Evolutionary conservation across 2,797 vertebrate genomes (phyloP).

Genomic region (Cossypha polioptera): DNA sequence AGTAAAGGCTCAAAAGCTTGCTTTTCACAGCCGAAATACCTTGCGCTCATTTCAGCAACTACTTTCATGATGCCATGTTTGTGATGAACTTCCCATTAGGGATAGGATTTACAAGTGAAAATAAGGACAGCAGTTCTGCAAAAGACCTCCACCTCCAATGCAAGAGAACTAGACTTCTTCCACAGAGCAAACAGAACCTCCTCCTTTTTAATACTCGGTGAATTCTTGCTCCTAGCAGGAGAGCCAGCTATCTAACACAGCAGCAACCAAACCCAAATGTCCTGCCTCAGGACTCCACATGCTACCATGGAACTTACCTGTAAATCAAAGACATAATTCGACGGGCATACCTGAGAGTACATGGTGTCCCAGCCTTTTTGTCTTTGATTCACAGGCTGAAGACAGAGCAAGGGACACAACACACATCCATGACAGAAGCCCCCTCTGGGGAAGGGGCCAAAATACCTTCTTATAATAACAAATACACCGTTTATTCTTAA

Average conservation of each 20-base stretch:
- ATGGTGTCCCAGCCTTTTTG: fast-evolving
- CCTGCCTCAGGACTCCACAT: constrained; percentile 17
- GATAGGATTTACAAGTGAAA: not conserved
- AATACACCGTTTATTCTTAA: fast-evolving
- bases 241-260: not conserved
- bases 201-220: not conserved
- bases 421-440: not conserved
- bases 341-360: fast-evolving
- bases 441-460: not conserved
- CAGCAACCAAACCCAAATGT: not conserved
- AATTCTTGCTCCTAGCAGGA: not conserved
- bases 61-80: not conserved
- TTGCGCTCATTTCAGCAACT: not conserved
- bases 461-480: not conserved
- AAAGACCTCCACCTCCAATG: not conserved
- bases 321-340: not conserved
- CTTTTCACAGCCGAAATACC: not conserved
- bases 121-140: not conserved
- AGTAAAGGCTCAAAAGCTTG: not conserved
- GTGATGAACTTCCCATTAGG: not conserved
- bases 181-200: not conserved
- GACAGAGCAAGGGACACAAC: not conserved
- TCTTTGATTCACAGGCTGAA: not conserved
- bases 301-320: not conserved
- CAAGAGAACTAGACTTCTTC: not conserved